Base-by-base conservation (phyloP, 2,797 vertebrate genomes). In the Falco cherrug region DNA sequence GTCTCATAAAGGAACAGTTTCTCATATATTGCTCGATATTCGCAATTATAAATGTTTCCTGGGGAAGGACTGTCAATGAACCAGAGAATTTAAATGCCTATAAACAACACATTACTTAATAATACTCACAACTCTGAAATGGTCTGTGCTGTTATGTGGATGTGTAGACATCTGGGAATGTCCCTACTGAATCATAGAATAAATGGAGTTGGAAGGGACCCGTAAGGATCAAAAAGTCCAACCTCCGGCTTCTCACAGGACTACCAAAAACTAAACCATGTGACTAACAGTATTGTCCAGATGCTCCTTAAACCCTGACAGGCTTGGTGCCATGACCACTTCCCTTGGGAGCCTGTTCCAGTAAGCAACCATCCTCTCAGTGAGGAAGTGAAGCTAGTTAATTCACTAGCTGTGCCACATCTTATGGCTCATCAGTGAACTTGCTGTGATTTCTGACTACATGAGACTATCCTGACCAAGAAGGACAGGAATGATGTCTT, bases 101-200 rank as follows among this genome's bases (percentile, higher is more conserved):
- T 59, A 77, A 69, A 81, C 20, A 88, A 43, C 2, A 5, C 5
- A 2, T 54, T 93, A 50, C 39, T 63, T 84, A 54, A 53, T 56
- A 73, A 80, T 39, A 69, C 33, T 13, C 31, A 89, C n/a, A 51
- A 10, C 11, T 69, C 54, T 65, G 31, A 69, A 80, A 83, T 41
- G 1, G 13, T 47, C 54, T 86, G 16, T 13, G 2, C 14, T 64
- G 29, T 57, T 61, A 19, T 0, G 0, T 25, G 31, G 7, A 45
- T 37, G 9, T 20, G 16, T 53, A n/a, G n/a, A 56, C 28, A 25
- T 48, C 67, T 64, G 54, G 18, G 41, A 51, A 35, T 8, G 16
- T 16, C 25, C 20, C 17, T 57, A 82, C 18, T 50, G 43, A 86
- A 77, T 60, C 37, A 54, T 3, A 41, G 39, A 47, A 45, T 45